Evolutionary conservation across 2,797 vertebrate species (phyloP).

Genomic region (Poecilia gillii): DNA sequence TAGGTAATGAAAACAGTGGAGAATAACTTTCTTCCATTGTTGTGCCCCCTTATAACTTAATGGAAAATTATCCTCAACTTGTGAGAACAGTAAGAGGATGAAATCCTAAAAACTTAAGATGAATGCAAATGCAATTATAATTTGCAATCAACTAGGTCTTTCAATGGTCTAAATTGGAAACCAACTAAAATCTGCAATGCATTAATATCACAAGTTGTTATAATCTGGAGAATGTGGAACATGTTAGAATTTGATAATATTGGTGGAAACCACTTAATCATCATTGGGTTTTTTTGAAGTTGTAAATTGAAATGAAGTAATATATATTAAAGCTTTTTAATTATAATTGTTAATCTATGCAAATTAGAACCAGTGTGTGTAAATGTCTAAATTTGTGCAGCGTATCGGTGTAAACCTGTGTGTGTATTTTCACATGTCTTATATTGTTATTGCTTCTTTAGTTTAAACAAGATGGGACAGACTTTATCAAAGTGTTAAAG

Average conservation of each 20-base stretch:
- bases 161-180: neutral
- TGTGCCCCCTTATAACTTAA: neutral
- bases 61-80: neutral
- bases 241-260: neutral
- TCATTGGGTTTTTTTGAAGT: neutral
- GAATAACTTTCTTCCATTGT: neutral
- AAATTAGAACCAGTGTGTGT: neutral
- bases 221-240: neutral
- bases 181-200: neutral
- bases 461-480: conserved; percentile 75
- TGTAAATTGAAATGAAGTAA: neutral
- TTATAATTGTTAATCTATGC: neutral
- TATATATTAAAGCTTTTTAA: neutral
- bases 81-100: neutral
- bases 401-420: neutral
- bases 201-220: neutral
- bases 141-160: neutral
- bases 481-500: conserved; percentile 54
- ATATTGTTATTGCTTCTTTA: conserved; percentile 34
- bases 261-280: neutral
- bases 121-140: neutral
- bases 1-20: neutral
- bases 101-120: neutral
- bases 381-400: neutral
- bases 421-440: neutral